A percentile compares a stretch with the other conserved stretches of the same genome.
These are phyloP conservation scores for Lutraria rhynchaena DNA, from an alignment of 1,140 invertebrate genomes.

Conservation along the genomic window DNA sequence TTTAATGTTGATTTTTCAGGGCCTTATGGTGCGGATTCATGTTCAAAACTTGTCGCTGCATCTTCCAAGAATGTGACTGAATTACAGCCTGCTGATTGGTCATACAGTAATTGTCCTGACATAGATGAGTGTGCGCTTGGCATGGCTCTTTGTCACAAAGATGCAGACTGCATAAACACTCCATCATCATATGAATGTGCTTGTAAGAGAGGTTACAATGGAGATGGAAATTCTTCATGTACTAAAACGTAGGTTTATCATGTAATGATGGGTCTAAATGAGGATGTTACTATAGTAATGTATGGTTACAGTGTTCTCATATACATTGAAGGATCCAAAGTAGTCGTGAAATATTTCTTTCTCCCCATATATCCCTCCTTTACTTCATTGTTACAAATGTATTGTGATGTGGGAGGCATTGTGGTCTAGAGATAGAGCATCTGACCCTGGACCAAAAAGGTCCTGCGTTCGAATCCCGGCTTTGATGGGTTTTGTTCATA, in stretches of 20 bases:
- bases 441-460: too few relatives aligned
- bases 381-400: too few relatives aligned
- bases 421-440: too few relatives aligned
- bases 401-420: too few relatives aligned
- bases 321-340: too few relatives aligned
- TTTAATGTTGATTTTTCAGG: too few relatives aligned
- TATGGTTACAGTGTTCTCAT: neutral
- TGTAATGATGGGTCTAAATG: neutral
- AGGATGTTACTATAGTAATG: neutral
- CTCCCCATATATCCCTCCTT: too few relatives aligned
- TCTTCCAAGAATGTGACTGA: constrained; percentile 70
- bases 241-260: constrained; percentile 86
- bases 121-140: constrained; percentile 95
- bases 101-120: constrained; percentile 95
- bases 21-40: constrained; percentile 60
- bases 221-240: constrained; percentile 92
- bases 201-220: constrained; percentile 91
- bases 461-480: too few relatives aligned
- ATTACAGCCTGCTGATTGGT: constrained; percentile 87
- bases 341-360: too few relatives aligned
- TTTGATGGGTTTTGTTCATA: too few relatives aligned
- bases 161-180: constrained; percentile 96
- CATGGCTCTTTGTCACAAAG: constrained; percentile 93
- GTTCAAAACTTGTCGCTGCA: constrained; percentile 63
- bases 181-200: constrained; percentile 93